These are phyloP conservation scores for Apocrypta bakeri DNA, from an alignment of 1,140 invertebrate genomes.

Conservation along the genomic window DNA sequence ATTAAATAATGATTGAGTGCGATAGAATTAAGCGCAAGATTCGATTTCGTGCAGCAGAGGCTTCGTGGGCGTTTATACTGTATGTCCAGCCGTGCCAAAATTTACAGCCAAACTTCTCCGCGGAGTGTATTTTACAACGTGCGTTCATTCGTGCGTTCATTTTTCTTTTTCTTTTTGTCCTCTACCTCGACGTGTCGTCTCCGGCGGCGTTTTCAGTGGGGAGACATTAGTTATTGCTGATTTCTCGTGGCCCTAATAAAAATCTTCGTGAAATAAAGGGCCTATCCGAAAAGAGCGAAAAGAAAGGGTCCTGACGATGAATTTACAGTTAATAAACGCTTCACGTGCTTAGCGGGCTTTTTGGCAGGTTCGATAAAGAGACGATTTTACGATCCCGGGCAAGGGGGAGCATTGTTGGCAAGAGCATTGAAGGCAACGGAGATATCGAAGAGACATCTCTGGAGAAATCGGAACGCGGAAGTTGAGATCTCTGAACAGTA, in stretches of 20 bases:
- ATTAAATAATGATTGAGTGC: conserved; percentile 52
- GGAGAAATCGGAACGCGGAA: conserved; percentile 17
- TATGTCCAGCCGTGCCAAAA: conserved; percentile 27
- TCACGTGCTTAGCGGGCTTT: conserved; percentile 53
- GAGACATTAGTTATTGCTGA: conserved; percentile 66
- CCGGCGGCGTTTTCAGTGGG: neutral
- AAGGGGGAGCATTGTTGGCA: conserved; percentile 1
- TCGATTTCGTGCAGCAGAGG: conserved; percentile 34
- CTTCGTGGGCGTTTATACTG: conserved; percentile 43
- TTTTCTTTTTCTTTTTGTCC: conserved; percentile 28
- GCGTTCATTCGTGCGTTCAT: no score
- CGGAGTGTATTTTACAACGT: conserved; percentile 43
- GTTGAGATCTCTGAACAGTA: conserved; percentile 9
- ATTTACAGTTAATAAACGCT: conserved; percentile 69
- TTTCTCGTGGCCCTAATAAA: conserved; percentile 64
- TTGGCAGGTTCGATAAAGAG: conserved; percentile 55
- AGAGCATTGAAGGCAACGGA: no score
- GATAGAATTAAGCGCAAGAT: conserved; percentile 48
- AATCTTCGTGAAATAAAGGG: conserved; percentile 62
- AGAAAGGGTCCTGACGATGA: conserved; percentile 25
- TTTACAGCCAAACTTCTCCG: conserved; percentile 45
- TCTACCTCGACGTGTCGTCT: conserved; percentile 17
- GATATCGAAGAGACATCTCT: neutral
- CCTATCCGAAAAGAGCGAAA: conserved; percentile 4
- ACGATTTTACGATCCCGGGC: conserved; percentile 55